These are phyloP conservation scores for Dicentrarchus labrax DNA, from an alignment of 2,113 vertebrate genomes.

Conservation along the genomic window DNA sequence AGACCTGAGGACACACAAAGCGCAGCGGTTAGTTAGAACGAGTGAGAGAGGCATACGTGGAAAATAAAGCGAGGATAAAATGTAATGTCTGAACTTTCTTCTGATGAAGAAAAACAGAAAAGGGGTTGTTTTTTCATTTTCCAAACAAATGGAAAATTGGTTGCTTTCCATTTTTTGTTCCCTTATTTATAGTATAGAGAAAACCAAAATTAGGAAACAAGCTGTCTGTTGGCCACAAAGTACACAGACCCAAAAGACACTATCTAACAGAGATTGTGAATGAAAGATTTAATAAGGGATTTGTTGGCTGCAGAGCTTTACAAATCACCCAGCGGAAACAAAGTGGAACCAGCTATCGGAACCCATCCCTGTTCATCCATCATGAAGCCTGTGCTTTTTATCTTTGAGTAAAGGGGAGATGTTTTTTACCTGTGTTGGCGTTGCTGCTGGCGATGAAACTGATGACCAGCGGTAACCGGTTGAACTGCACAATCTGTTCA, in stretches of 20 bases:
- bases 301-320: too few species aligned
- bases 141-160: too few species aligned
- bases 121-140: too few species aligned
- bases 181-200: too few species aligned
- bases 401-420: not conserved
- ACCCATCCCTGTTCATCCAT: not conserved
- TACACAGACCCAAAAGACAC: too few species aligned
- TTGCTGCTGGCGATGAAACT: slow-evolving; percentile 97
- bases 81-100: not conserved
- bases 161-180: too few species aligned
- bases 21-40: not conserved
- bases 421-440: slow-evolving; percentile 92
- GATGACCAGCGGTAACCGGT: slow-evolving; percentile 95
- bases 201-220: too few species aligned
- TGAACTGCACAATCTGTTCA: slow-evolving; percentile 94
- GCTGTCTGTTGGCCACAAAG: too few species aligned
- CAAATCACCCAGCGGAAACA: not conserved
- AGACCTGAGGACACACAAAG: slow-evolving; percentile 85
- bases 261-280: too few species aligned
- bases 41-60: not conserved
- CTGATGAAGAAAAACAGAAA: not conserved
- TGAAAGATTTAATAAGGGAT: too few species aligned
- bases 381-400: not conserved
- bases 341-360: not conserved
- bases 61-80: not conserved